Base-by-base conservation (phyloP, 2,113 vertebrate species). In the Hemibagrus wyckioides region DNA sequence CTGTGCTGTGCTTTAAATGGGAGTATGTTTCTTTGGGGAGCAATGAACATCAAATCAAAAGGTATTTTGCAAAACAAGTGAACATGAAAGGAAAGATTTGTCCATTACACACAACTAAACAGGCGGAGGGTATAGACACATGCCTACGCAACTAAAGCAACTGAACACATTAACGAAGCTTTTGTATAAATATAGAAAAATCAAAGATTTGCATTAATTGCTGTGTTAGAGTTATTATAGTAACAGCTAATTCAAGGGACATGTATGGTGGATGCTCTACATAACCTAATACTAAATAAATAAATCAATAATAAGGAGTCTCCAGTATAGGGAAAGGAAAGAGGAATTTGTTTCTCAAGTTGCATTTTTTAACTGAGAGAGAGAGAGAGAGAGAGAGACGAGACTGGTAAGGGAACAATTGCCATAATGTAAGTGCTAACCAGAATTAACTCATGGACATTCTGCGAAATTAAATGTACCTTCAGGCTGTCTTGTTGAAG, bases 41-140 rank as follows among this genome's bases (percentile, higher is more conserved):
- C 54, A 15, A 52, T 85, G 75, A 63, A 81, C 73, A 52, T 44
- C 2, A 79, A 21, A 76, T 81, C 82, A 83, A 84, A 84, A 8
- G 33, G 57, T 80, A 23, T 76, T 3, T 50, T 5, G 44, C 44
- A 52, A 56, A 54, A 21, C n/a, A 80, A 80, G n/a, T 50, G 25
- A n/a, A 50, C 73, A 50, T 50, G 0, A 52, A 77, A 56, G n/a
- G 50, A 57, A 80, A 80, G 0, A 57, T 80, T 80, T 80, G 30
- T 4, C 52, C 52, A 57, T 80, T 25, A 80, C 79, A 80, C 30
- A 80, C 54, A 80, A 11, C 33, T 25, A 9, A 80, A 57, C 19
- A 14, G 33, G 17, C 2, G 39, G 33, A 33, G 30, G 10, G 5
- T 56, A 10, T 80, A 10, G 44, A 21, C 13, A 65, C 7, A 21